These are phyloP conservation scores for Talpa occidentalis DNA, from an alignment of 2,113 vertebrate species.

Conservation along the genomic window DNA sequence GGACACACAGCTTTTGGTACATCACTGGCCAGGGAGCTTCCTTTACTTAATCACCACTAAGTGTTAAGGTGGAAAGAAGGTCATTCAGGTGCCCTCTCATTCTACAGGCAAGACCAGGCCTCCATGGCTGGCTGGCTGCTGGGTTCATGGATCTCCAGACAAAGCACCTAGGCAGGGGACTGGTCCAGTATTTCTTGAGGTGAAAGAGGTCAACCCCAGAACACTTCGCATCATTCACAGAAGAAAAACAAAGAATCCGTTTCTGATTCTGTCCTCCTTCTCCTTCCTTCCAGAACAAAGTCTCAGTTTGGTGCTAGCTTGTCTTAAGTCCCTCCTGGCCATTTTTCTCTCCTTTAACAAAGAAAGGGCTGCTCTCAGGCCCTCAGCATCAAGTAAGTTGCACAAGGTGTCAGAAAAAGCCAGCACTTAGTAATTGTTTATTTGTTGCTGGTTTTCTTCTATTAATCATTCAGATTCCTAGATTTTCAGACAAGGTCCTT, in stretches of 20 bases:
- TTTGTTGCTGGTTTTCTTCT: neutral
- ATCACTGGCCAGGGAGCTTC: neutral
- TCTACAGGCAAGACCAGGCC: neutral
- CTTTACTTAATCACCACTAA: neutral
- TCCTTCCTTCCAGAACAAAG: neutral
- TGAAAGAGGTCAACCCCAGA: neutral
- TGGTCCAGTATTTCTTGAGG: neutral
- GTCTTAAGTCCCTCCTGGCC: neutral
- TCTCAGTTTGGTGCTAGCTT: neutral
- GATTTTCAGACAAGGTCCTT: neutral
- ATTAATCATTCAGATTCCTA: neutral
- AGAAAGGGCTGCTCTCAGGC: neutral
- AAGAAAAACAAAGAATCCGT: neutral
- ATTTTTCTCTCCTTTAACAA: too few relatives aligned
- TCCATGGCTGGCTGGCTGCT: neutral
- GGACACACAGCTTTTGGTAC: neutral
- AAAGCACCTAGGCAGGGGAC: rapidly evolving
- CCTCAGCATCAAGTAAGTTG: neutral
- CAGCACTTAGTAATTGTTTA: too few relatives aligned
- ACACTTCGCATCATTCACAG: neutral
- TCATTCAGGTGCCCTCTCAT: too few relatives aligned
- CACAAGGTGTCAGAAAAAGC: neutral
- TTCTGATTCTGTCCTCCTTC: neutral
- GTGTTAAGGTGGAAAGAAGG: neutral
- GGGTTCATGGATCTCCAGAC: neutral